Evolutionary conservation across 2,797 vertebrate genomes (phyloP), one percentile per base, ranked within the genome.

Genomic region (Sparidentex hasta): DNA sequence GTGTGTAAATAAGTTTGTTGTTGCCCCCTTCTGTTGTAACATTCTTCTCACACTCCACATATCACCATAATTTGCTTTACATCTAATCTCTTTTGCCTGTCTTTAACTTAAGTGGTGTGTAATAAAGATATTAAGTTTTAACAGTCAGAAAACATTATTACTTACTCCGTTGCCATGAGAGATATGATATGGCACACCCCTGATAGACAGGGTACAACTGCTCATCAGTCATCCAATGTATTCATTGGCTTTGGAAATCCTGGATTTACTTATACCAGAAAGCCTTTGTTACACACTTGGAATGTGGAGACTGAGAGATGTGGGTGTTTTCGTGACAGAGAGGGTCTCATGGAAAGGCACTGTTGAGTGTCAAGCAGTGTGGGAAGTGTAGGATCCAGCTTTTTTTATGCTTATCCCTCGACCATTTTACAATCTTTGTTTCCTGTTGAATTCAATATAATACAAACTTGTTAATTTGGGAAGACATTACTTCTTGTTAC

Each of bases 251-350:
- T 71, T 33, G 33, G 33, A 33, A 33, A 33, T 33, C 33, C 8
- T 33, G 33, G 33, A 33, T 33, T 33, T 33, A 33, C 7, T 8
- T 16, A 29, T 20, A 63, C 62, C 20, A 52, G 11, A 50, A 61
- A 2, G 20, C 54, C 52, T 50, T 7, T 1, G 0, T 21, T 33
- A 54, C 18, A 54, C 54, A 68, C 38, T 23, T 38, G 48, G 38
- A 54, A 52, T 75, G 63, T 51, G 21, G 27, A 17, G 52, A 43
- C n/a, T 33, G 29, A 33, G 29, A 51, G 29, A 29, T 27, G 63
- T 51, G 46, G 47, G 46, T 18, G 63, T 58, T 51, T 16, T 43
- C 29, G 5, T 18, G 17, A 44, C 12, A 50, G 21, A 16, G 38
- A 51, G 18, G 23, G n/a, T 66, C 17, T 65, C 11, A 57, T 65